These are phyloP conservation scores for Drosophila fungiperda DNA, from an alignment of 2,888 invertebrate species.

Conservation along the genomic window DNA sequence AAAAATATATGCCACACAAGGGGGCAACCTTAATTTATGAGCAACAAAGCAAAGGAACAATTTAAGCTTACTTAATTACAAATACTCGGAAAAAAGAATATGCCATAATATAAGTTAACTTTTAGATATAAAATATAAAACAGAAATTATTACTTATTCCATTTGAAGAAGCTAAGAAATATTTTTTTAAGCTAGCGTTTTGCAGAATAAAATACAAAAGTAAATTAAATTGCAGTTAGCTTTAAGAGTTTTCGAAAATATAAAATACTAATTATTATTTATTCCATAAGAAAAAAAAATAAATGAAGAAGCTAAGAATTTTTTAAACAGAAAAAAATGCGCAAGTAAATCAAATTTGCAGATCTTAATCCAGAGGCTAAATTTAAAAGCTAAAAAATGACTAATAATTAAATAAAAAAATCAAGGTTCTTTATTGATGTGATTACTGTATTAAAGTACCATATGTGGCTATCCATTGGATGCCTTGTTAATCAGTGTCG, in stretches of 20 bases:
- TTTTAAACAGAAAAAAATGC: background rate
- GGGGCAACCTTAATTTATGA: slow-evolving; percentile 12
- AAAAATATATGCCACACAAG: slow-evolving; percentile 34
- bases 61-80: background rate
- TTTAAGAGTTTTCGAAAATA: no score
- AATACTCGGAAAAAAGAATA: background rate
- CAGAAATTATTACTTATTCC: no score
- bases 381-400: background rate
- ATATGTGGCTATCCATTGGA: background rate
- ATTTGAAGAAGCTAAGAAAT: no score
- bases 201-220: no score
- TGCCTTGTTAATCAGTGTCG: slow-evolving; percentile 22
- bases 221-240: no score
- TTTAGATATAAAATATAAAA: no score
- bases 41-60: background rate
- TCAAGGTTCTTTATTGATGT: background rate
- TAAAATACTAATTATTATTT: no score
- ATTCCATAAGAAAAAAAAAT: no score
- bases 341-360: no score
- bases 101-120: background rate
- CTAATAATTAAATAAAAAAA: background rate
- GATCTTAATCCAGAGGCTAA: no score
- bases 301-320: background rate
- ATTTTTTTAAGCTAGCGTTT: background rate
- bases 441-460: background rate